Evolutionary conservation across 1,140 invertebrate species (phyloP), one percentile per base, ranked within the genome.

Genomic region (Sycophila sp.): DNA sequence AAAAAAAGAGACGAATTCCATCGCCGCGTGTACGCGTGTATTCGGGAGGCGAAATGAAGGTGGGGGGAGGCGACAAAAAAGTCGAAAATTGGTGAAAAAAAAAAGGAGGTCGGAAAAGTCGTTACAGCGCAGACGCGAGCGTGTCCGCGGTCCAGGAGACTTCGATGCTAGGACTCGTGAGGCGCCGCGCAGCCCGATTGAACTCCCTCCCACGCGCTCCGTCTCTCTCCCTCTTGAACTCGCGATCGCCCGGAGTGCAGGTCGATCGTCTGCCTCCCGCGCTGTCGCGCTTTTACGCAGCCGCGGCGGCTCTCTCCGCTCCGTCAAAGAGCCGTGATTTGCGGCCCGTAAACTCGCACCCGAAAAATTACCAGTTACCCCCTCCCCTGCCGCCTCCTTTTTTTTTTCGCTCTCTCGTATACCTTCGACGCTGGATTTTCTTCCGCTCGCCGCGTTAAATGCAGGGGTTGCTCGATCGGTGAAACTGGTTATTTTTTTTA

Each of bases 91-190:
- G 2, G 55, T 2, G n/a, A n/a, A n/a, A 47, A 19, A 24, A 28
- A 28, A 51, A 36, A 32, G n/a, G 22, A 24, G 34, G 66, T 36
- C 24, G 38, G 65, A 58, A 45, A 58, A 72, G 53, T 34, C 36
- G 42, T 70, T 55, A 58, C 30, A 17, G 6, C 7, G 13, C 4
- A 28, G 11, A 47, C 19, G 15, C 2, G n/a, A 36, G 22, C 24
- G 64, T 4, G 69, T 22, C 7, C 42, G 13, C 65, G 68, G 68
- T 49, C 69, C 64, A 63, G 78, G 80, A 80, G 80, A 81, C 65
- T 80, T 81, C 78, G 73, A 81, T 76, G 80, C 80, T 71, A 65
- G 75, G 60, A 74, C 59, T n/a, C n/a, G n/a, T n/a, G 68, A 68
- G 66, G 36, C 68, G 66, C 28, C 64, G n/a, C 63, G 72, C n/a